Conservation (phyloP, 23 tunicate genomes). For the Trididemnum clinides region DNA sequence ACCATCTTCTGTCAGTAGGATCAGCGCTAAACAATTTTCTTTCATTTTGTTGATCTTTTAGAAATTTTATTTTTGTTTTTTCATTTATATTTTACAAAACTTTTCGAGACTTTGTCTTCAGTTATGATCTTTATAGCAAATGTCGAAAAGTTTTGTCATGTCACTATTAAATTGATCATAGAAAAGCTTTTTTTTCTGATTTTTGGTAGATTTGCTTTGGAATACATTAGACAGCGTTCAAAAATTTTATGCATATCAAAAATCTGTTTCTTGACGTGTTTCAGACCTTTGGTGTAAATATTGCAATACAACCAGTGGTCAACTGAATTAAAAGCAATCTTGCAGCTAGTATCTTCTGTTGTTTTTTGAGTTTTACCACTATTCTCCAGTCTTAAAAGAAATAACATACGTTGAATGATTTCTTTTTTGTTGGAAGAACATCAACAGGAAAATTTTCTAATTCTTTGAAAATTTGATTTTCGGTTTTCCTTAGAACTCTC, state of each 20-base stretch:
- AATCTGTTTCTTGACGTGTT: background rate
- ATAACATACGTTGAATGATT: no score
- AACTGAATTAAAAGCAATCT: background rate
- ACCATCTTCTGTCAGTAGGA: background rate
- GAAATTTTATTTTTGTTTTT: background rate
- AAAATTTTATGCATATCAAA: background rate
- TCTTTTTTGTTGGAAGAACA: no score
- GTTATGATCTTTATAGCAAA: background rate
- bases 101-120: background rate
- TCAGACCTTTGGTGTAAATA: background rate
- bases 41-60: background rate
- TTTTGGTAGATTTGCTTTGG: background rate
- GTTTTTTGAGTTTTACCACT: background rate
- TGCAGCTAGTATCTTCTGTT: background rate
- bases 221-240: background rate
- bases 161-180: background rate
- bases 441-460: no score
- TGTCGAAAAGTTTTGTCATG: background rate
- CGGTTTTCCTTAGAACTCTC: no score
- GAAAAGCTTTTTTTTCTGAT: background rate
- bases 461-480: no score
- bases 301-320: constrained; percentile 7
- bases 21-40: background rate
- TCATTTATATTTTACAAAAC: background rate
- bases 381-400: background rate